phyloP scores from a whole-genome alignment of 2,888 invertebrate species.

The Pseudococcus jackbeardsleyi region DNA sequence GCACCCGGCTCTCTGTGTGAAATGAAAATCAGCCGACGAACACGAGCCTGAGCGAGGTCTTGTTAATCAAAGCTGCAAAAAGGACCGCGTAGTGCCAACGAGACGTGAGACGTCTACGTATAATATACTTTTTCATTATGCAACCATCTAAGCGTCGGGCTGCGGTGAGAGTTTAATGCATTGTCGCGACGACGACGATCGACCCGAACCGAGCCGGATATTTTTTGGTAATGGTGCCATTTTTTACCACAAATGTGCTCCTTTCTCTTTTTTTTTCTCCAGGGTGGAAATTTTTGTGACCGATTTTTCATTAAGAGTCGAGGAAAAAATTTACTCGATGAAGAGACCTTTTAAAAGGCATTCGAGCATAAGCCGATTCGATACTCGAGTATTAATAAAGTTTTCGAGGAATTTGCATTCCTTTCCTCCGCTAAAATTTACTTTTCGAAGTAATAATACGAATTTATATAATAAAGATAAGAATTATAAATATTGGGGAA shows the following conservation, averaged over 20 bases:
- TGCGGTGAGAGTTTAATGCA: constrained; percentile 24
- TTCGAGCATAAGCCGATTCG: background rate
- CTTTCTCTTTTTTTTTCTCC: background rate
- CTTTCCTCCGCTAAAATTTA: background rate
- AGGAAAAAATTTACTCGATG: background rate
- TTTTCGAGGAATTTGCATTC: background rate
- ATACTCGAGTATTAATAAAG: constrained; percentile 29
- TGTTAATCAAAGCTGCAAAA: constrained; percentile 19
- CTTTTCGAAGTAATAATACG: background rate
- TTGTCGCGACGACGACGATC: background rate
- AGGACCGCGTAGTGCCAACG: background rate
- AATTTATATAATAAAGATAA: background rate
- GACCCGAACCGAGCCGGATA: background rate
- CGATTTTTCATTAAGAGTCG: background rate
- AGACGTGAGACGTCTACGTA: too few relatives aligned
- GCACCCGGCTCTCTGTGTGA: background rate
- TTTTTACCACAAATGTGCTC: too few relatives aligned
- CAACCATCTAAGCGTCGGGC: background rate
- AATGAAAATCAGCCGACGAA: constrained; percentile 14
- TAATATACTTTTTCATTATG: constrained; percentile 5
- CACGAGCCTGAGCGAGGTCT: background rate
- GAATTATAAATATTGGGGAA: background rate
- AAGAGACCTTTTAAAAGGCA: background rate
- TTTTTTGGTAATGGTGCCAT: too few relatives aligned
- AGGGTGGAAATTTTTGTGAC: background rate